A percentile compares a stretch with the other conserved stretches of the same genome.
phyloP scores from a whole-genome alignment of 2,888 invertebrate species.

The Dusona sp. region DNA sequence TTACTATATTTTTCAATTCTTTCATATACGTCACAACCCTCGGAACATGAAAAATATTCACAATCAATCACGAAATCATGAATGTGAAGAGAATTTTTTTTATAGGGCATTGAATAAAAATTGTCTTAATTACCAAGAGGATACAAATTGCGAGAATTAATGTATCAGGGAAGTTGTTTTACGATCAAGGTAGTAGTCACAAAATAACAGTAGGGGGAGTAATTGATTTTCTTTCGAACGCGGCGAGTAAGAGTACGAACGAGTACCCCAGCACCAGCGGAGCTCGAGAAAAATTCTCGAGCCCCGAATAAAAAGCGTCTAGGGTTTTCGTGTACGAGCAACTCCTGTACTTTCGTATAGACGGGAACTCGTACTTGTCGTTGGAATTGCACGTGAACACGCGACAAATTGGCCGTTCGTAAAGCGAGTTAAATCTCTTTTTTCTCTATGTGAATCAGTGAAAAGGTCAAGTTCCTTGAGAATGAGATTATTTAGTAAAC shows the following conservation, averaged over 20 bases:
- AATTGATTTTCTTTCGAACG: constrained; percentile 60
- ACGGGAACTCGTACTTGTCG: constrained; percentile 44
- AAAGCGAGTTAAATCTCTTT: constrained; percentile 5
- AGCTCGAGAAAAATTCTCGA: constrained; percentile 52
- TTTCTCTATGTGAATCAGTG: constrained; percentile 19
- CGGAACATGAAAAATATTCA: background rate
- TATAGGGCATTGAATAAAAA: background rate
- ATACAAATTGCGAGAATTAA: background rate
- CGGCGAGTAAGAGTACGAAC: background rate
- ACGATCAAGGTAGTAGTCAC: constrained; percentile 3
- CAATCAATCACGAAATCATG: background rate
- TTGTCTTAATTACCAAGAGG: background rate
- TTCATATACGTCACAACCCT: no score
- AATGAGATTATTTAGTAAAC: constrained; percentile 53
- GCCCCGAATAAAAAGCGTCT: constrained; percentile 43
- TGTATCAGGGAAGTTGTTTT: background rate
- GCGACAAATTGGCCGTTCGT: constrained; percentile 34
- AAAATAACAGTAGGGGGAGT: constrained; percentile 25
- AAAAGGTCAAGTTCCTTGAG: constrained; percentile 64
- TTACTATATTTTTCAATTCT: background rate
- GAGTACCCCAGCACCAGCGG: constrained; percentile 17
- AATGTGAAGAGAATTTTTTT: background rate
- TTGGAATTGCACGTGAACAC: constrained; percentile 61
- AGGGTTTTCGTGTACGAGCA: constrained; percentile 46
- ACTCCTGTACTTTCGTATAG: constrained; percentile 12